phyloP scores from a whole-genome alignment of 2,113 vertebrate genomes.

The Hippocampus abdominalis region DNA sequence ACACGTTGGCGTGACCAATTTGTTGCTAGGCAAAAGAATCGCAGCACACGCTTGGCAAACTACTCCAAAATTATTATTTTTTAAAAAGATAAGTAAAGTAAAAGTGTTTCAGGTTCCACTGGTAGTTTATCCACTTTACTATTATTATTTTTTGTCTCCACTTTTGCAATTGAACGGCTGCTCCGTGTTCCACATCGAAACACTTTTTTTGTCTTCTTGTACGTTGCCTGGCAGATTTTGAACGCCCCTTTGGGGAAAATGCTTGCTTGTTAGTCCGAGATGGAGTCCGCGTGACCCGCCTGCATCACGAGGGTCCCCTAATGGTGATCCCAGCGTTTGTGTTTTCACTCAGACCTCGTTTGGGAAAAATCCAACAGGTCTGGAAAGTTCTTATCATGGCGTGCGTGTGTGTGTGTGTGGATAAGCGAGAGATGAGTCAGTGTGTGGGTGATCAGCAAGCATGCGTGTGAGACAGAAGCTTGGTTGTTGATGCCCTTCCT shows the following conservation, averaged over 20 bases:
- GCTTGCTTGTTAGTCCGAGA: not conserved
- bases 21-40: not conserved
- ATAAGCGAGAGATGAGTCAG: not conserved
- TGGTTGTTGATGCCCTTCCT: slow-evolving; percentile 33
- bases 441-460: not conserved
- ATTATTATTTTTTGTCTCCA: too few relatives aligned
- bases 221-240: not conserved
- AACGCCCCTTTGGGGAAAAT: not conserved
- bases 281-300: not conserved
- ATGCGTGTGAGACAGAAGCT: slow-evolving; percentile 9
- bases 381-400: slow-evolving; percentile 46
- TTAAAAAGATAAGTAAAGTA: too few relatives aligned
- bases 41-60: too few relatives aligned
- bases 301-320: slow-evolving; percentile 25
- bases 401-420: not conserved
- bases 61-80: too few relatives aligned
- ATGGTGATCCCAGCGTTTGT: slow-evolving; percentile 9
- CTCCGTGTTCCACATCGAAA: too few relatives aligned
- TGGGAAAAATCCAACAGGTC: slow-evolving; percentile 8
- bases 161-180: not conserved
- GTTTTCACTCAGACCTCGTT: not conserved
- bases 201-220: not conserved
- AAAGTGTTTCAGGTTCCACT: too few relatives aligned
- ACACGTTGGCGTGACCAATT: not conserved
- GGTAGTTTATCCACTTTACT: too few relatives aligned